These are phyloP conservation scores for Escarpia spicata DNA, from an alignment of 2,888 invertebrate genomes.

Conservation along the genomic window DNA sequence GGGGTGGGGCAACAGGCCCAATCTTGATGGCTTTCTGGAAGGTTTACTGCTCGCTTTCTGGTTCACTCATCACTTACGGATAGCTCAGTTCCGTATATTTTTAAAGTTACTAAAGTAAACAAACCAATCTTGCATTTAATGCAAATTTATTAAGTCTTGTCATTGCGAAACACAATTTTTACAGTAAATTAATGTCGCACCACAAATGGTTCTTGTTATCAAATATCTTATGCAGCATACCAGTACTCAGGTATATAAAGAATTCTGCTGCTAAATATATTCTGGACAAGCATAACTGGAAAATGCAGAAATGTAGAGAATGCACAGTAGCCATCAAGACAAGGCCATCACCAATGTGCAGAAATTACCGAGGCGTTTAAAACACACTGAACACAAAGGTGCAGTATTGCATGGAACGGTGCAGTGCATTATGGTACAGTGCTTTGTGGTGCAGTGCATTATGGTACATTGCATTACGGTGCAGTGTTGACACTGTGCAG, in stretches of 20 bases:
- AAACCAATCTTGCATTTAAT: background rate
- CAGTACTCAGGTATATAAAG: no score
- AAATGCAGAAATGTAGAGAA: background rate
- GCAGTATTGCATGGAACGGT: background rate
- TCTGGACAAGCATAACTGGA: background rate
- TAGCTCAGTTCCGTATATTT: background rate
- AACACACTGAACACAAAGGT: background rate
- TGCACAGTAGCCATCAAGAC: background rate
- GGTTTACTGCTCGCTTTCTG: background rate
- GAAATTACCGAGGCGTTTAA: constrained; percentile 3
- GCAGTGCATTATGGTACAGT: background rate
- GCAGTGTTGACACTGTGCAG: background rate
- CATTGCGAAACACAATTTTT: background rate
- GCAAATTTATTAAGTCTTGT: background rate
- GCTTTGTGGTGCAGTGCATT: background rate
- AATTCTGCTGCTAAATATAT: background rate
- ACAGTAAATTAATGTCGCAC: background rate
- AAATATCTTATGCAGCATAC: background rate
- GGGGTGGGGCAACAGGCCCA: background rate
- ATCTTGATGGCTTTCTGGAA: background rate
- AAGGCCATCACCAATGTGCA: background rate
- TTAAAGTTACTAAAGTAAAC: background rate
- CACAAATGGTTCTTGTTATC: background rate
- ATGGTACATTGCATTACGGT: background rate
- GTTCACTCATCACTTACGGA: background rate